Conservation (phyloP, 2,888 invertebrate species). For the Liodrosophila aerea region DNA sequence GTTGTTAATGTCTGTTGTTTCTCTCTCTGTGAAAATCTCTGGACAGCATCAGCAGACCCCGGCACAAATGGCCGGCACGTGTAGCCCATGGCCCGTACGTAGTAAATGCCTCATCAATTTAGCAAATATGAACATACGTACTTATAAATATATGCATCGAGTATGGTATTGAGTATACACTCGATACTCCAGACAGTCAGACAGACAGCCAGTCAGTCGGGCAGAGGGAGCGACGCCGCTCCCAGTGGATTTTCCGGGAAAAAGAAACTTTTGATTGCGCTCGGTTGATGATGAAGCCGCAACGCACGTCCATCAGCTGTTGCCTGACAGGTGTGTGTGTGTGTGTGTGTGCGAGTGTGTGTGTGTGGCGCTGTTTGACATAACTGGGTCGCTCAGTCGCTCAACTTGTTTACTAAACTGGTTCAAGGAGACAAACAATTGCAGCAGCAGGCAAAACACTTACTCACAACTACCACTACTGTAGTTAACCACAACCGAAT, state of each 20-base stretch:
- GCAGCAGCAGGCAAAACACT: slow-evolving; percentile 56
- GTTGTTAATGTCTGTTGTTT: slow-evolving; percentile 29
- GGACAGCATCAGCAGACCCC: slow-evolving; percentile 10
- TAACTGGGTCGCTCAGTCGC: slow-evolving; percentile 50
- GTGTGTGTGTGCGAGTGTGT: slow-evolving; percentile 17
- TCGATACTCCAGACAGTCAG: background rate
- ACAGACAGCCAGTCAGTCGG: slow-evolving; percentile 1
- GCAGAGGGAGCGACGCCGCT: no score
- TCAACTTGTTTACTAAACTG: slow-evolving; percentile 54
- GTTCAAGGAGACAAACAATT: slow-evolving; percentile 74
- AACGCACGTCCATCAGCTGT: slow-evolving; percentile 52
- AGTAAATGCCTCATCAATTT: slow-evolving; percentile 16
- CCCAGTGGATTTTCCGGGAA: slow-evolving; percentile 31
- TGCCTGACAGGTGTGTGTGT: slow-evolving; percentile 20
- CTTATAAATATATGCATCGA: no score
- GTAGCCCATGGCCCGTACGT: background rate
- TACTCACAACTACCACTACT: slow-evolving; percentile 51
- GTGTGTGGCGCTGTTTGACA: slow-evolving; percentile 29
- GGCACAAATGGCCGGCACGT: slow-evolving; percentile 25
- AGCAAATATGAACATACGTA: slow-evolving; percentile 6
- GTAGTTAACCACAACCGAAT: slow-evolving; percentile 37
- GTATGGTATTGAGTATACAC: no score
- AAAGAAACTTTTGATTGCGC: slow-evolving; percentile 42
- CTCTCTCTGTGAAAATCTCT: slow-evolving; percentile 18
- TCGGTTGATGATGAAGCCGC: slow-evolving; percentile 37